Conservation (phyloP, 2,888 invertebrate species). For the Tenthredo distinguenda region DNA sequence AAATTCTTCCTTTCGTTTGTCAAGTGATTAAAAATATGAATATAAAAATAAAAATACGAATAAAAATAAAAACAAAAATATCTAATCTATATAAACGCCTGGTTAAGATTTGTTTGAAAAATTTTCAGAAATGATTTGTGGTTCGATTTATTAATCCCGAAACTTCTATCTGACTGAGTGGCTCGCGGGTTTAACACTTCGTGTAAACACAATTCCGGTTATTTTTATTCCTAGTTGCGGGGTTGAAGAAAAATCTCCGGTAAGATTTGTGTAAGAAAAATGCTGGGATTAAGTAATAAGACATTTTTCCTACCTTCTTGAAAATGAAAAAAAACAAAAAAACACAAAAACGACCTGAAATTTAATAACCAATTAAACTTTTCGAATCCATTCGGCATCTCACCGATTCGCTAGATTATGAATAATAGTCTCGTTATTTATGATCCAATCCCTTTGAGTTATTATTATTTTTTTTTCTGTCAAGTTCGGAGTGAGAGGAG, state of each 20-base stretch:
- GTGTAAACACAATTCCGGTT: conserved; percentile 31
- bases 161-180: neutral
- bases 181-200: neutral
- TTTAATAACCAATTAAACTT: neutral
- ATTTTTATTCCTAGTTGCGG: neutral
- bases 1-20: neutral
- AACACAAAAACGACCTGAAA: neutral
- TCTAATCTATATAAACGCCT: neutral
- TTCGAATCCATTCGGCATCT: neutral
- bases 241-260: neutral
- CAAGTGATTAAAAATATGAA: neutral
- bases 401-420: neutral
- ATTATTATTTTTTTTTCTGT: neutral
- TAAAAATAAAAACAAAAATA: neutral
- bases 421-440: neutral
- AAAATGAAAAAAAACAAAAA: neutral
- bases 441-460: neutral
- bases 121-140: conserved; percentile 23
- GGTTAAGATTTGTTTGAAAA: conserved; percentile 28
- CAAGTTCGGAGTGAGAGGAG: neutral
- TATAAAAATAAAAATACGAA: no score
- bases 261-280: neutral
- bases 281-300: neutral
- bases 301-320: neutral
- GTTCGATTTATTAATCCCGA: conserved; percentile 23